Percentiles rank a stretch among this genome's conserved stretches.
phyloP scores from a whole-genome alignment of 2,797 vertebrate genomes.

The Pangasius larnaudii region DNA sequence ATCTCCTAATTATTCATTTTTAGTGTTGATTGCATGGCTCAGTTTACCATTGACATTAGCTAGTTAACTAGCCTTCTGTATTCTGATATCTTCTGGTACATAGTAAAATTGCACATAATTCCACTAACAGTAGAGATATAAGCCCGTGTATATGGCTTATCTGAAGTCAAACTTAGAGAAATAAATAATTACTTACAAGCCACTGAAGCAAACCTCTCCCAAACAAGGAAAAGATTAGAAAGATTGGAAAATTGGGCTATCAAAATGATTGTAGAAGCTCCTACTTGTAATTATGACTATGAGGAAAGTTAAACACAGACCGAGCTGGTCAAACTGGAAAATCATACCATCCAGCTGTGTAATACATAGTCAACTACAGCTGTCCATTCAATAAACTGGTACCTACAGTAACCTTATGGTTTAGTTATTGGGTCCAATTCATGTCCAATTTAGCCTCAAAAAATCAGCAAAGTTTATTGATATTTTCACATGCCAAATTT shows the following conservation, averaged over 20 bases:
- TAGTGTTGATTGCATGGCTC: not conserved
- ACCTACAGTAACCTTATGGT: not conserved
- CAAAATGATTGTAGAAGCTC: not conserved
- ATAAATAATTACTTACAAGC: not conserved
- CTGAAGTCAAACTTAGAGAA: not conserved
- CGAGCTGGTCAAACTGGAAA: not conserved
- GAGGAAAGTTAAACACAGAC: not conserved
- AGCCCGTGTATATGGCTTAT: not conserved
- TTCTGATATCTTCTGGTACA: not conserved
- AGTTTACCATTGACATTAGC: not conserved
- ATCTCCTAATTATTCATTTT: not conserved
- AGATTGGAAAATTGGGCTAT: not conserved
- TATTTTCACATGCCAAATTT: not conserved
- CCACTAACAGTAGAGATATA: not conserved
- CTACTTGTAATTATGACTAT: not conserved
- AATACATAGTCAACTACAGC: not conserved
- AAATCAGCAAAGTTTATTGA: not conserved
- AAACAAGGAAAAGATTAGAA: not conserved
- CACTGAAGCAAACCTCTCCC: no score
- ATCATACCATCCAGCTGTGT: not conserved
- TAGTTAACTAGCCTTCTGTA: not conserved
- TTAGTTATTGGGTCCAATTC: not conserved
- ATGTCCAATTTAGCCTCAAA: not conserved
- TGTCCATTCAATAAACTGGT: not conserved
- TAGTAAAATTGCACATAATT: not conserved